These are phyloP conservation scores for Coptotermes formosanus DNA, from an alignment of 1,140 invertebrate species.

Conservation along the genomic window DNA sequence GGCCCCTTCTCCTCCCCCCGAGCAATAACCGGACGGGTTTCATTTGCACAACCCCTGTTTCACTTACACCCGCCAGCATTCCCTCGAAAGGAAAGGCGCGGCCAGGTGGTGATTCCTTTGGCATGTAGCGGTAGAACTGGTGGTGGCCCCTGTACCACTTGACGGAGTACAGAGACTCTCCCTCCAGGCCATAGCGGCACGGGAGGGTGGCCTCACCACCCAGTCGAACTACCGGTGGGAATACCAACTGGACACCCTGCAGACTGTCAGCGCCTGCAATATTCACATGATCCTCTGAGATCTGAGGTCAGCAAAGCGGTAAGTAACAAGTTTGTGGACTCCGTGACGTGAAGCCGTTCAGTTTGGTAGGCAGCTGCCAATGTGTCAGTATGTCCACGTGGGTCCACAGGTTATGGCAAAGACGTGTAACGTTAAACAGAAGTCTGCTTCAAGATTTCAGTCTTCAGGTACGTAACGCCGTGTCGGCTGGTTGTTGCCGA, in stretches of 20 bases:
- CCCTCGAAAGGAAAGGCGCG: constrained; percentile 61
- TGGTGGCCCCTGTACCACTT: constrained; percentile 78
- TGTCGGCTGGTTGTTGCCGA: too few relatives aligned
- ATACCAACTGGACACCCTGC: constrained; percentile 61
- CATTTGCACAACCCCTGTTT: not conserved
- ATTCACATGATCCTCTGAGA: not conserved
- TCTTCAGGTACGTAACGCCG: too few relatives aligned
- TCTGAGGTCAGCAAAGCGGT: too few relatives aligned
- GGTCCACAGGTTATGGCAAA: too few relatives aligned
- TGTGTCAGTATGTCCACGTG: too few relatives aligned
- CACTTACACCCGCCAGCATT: constrained; percentile 63
- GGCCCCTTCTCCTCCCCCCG: too few relatives aligned
- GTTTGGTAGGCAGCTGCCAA: too few relatives aligned
- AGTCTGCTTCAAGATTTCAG: too few relatives aligned
- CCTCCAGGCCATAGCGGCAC: constrained; percentile 65
- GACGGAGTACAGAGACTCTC: constrained; percentile 69
- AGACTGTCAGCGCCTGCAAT: constrained; percentile 40
- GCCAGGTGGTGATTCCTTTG: constrained; percentile 62
- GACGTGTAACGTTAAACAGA: too few relatives aligned
- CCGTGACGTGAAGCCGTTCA: too few relatives aligned
- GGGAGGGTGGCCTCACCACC: constrained; percentile 60
- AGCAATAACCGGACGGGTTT: too few relatives aligned
- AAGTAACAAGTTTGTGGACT: too few relatives aligned
- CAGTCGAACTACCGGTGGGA: constrained; percentile 66
- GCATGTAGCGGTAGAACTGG: constrained; percentile 77